Evolutionary conservation across 2,888 invertebrate genomes (phyloP), one percentile per base, ranked within the genome.

Genomic region (Hydraecia micacea): DNA sequence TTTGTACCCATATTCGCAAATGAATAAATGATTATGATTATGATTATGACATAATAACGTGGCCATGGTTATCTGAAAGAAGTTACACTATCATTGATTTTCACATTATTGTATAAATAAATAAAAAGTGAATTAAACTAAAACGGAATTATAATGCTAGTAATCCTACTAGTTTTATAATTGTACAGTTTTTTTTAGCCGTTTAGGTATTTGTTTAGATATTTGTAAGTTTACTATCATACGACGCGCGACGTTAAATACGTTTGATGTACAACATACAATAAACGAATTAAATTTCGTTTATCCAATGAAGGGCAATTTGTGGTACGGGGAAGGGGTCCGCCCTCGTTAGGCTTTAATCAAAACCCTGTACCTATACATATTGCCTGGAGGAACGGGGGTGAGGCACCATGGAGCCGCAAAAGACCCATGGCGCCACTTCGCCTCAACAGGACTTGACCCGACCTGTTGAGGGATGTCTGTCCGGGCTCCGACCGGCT

Each of bases 321-420:
- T 67, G 60, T 77, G 77, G 77, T 13, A 18, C 21, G 5, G 60
- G 62, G 77, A 72, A 77, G 72, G 28, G 67, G 72, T 67, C 72
- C 67, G 32, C 67, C 62, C 77, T 72, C 77, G 77, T 46, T 66
- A 76, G 66, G 76, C 62, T 32, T 60, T 0, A 11, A 39, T 49
- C 18, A 67, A 77, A 77, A 72, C 67, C 77, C 67, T 32, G 28
- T 28, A 49, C 8, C 9, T 7, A 46, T 58, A 73, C 67, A 67
- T 7, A 11, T 58, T 15, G 9, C 25, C 69, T 65, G 76, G 80
- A 83, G 74, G 46, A 74, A 65, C 79, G 81, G 74, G 79, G 79
- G 76, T 73, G 73, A 81, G 79, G 79, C 76, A 49, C 63, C 79
- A 81, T 79, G 74, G 79, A 82, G 82, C 77, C 79, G 75, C 28